Evolutionary conservation across 2,888 invertebrate genomes (phyloP).

Genomic region (Agrochola circellaris): DNA sequence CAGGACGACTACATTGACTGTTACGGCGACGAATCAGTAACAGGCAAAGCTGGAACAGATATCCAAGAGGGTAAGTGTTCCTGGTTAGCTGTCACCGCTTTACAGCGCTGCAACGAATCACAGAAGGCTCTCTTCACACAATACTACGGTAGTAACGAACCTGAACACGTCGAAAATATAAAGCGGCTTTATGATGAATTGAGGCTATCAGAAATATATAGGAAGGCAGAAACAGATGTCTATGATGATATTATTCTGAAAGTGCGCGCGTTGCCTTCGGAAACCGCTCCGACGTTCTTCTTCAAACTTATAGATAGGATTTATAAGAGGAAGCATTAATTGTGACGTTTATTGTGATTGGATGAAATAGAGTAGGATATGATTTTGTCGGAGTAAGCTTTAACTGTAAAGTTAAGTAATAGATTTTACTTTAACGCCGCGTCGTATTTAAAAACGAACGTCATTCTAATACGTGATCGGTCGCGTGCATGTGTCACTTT

Average conservation of each 20-base stretch:
- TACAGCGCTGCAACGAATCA: conserved; percentile 93
- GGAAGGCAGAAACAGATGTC: conserved; percentile 93
- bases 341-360: background rate
- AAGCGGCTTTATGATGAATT: conserved; percentile 90
- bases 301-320: conserved; percentile 94
- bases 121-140: conserved; percentile 93
- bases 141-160: conserved; percentile 93
- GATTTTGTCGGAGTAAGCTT: conserved; percentile 3
- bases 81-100: conserved; percentile 94
- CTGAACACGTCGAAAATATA: conserved; percentile 90
- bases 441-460: too few species aligned
- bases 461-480: too few species aligned
- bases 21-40: conserved; percentile 92
- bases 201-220: conserved; percentile 92
- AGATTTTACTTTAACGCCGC: too few species aligned
- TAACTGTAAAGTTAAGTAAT: too few species aligned
- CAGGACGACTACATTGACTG: conserved; percentile 96
- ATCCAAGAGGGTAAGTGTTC: conserved; percentile 96
- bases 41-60: conserved; percentile 76
- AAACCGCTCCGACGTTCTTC: conserved; percentile 92
- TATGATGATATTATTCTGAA: conserved; percentile 93
- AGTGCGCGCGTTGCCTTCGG: conserved; percentile 93
- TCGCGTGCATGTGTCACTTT: too few species aligned
- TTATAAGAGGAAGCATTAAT: conserved; percentile 88
- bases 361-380: conserved; percentile 1